Percentiles rank a stretch among this genome's conserved stretches.
Evolutionary conservation across 1,140 invertebrate genomes (phyloP).

Genomic region (Aphidius gifuensis): DNA sequence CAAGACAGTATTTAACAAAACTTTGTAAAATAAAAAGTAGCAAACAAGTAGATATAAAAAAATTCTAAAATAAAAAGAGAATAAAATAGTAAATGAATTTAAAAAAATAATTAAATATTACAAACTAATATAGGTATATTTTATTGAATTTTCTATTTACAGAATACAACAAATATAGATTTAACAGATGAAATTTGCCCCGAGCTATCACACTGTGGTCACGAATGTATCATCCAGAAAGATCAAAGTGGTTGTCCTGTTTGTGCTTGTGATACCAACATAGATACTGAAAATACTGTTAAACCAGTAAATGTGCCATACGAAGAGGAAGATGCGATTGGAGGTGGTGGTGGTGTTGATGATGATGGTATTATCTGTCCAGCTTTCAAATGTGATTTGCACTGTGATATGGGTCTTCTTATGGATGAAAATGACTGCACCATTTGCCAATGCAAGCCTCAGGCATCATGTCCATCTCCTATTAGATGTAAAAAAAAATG

Average conservation of each 20-base stretch:
- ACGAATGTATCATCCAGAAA: slow-evolving; percentile 36
- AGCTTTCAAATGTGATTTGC: slow-evolving; percentile 40
- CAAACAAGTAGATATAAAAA: neutral
- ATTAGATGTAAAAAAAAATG: slow-evolving; percentile 44
- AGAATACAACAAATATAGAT: slow-evolving; percentile 26
- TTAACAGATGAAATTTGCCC: slow-evolving; percentile 34
- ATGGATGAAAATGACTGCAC: slow-evolving; percentile 47
- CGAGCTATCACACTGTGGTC: slow-evolving; percentile 33
- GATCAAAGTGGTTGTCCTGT: slow-evolving; percentile 39
- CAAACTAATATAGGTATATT: neutral
- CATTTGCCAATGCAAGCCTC: slow-evolving; percentile 42
- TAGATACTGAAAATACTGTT: slow-evolving; percentile 25
- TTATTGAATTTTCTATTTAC: slow-evolving; percentile 24
- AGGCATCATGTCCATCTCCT: slow-evolving; percentile 32
- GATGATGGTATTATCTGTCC: slow-evolving; percentile 37
- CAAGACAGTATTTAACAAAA: too few species aligned
- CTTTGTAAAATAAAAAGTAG: too few species aligned
- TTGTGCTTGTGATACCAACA: slow-evolving; percentile 34
- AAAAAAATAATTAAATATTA: neutral
- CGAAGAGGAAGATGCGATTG: slow-evolving; percentile 18
- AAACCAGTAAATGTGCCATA: slow-evolving; percentile 26
- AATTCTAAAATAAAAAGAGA: neutral
- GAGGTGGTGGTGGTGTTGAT: neutral
- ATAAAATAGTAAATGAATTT: neutral
- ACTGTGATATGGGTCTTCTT: slow-evolving; percentile 41